Evolutionary conservation across 2,113 vertebrate genomes (phyloP).

Genomic region (Theropithecus gelada): DNA sequence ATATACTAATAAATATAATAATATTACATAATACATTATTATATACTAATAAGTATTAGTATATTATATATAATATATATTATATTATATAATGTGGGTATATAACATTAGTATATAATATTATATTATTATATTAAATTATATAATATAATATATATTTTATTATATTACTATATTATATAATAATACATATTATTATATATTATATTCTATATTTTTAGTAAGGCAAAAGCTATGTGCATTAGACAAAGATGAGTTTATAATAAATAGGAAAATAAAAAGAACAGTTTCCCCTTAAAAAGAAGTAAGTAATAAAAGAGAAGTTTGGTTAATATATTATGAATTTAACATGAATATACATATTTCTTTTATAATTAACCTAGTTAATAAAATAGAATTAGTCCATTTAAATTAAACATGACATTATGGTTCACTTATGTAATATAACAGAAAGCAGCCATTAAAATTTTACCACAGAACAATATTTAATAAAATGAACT

Average conservation of each 20-base stretch:
- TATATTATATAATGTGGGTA: too few relatives aligned
- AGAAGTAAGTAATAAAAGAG: background rate
- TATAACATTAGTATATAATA: too few relatives aligned
- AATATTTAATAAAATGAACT: background rate
- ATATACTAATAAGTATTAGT: too few relatives aligned
- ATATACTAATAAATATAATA: too few relatives aligned
- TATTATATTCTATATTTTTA: background rate
- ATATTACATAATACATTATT: too few relatives aligned
- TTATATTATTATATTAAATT: too few relatives aligned
- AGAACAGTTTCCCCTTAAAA: background rate
- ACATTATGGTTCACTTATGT: background rate
- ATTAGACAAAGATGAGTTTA: background rate
- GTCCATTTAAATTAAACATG: background rate
- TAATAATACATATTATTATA: too few relatives aligned
- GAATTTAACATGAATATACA: background rate
- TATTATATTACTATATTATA: too few relatives aligned
- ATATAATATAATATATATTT: too few relatives aligned
- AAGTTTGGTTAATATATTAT: background rate
- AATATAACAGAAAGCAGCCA: background rate
- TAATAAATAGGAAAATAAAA: background rate
- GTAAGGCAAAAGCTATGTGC: background rate
- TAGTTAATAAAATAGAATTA: background rate
- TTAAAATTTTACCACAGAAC: conserved; percentile 5
- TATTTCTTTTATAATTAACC: conserved; percentile 10
- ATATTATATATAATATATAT: too few relatives aligned